phyloP scores from a whole-genome alignment of 2,797 vertebrate species.

The Xiphophorus birchmanni region DNA sequence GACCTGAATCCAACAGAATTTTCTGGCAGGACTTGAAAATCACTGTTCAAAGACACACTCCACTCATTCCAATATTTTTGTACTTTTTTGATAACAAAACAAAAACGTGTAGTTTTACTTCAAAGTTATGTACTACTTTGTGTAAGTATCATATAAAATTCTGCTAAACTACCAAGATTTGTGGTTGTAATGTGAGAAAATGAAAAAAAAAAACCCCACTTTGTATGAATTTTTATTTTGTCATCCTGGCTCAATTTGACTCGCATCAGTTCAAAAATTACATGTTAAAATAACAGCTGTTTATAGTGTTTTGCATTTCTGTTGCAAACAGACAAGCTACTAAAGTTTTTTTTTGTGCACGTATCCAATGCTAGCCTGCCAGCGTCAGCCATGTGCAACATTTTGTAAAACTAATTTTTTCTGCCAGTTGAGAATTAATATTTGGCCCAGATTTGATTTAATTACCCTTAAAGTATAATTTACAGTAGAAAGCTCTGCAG shows the following conservation, averaged over 20 bases:
- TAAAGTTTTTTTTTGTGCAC: not conserved
- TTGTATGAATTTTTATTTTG: not conserved
- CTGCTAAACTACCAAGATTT: not conserved
- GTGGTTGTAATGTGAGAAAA: not conserved
- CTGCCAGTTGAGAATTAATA: not conserved
- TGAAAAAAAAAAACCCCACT: not conserved
- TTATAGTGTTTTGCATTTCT: not conserved
- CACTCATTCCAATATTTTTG: not conserved
- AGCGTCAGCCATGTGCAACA: not conserved
- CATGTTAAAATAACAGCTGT: not conserved
- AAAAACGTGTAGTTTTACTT: not conserved
- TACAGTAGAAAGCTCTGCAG: conserved; percentile 38
- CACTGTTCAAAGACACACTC: not conserved
- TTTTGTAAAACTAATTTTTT: not conserved
- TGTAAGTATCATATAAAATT: not conserved
- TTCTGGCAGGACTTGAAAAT: not conserved
- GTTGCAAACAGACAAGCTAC: not conserved
- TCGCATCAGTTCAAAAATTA: not conserved
- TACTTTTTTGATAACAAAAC: not conserved
- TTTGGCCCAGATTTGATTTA: conserved; percentile 54
- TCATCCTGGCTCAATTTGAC: not conserved
- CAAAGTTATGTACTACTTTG: not conserved
- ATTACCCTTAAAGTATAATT: conserved; percentile 59
- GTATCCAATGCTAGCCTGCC: not conserved
- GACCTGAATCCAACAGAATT: not conserved